phyloP scores from a whole-genome alignment of 2,113 vertebrate species.

The Spea bombifrons region DNA sequence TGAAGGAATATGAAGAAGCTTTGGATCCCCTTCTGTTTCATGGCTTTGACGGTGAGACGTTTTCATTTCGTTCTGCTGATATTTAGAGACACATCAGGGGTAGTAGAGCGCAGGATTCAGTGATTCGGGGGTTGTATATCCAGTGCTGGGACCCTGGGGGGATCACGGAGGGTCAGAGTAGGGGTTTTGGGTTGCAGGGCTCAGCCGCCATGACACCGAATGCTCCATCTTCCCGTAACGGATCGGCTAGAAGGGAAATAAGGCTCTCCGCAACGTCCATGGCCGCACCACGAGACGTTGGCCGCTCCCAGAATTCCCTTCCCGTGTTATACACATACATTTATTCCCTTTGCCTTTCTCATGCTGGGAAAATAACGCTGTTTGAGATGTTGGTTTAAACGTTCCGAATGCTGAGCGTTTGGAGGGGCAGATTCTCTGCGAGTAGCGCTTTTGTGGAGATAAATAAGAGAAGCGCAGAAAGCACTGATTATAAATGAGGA shows the following conservation, averaged over 20 bases:
- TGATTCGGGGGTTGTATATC: too few species aligned
- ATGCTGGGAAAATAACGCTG: slow-evolving; percentile 13
- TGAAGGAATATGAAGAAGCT: slow-evolving; percentile 87
- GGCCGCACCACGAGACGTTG: neutral
- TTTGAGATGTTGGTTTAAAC: slow-evolving; percentile 15
- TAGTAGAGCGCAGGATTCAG: too few species aligned
- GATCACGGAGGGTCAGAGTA: too few species aligned
- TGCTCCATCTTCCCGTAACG: too few species aligned
- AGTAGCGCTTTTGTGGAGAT: neutral
- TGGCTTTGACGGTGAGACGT: slow-evolving; percentile 78
- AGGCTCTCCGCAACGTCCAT: neutral
- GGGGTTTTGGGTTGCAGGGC: too few species aligned
- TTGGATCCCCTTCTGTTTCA: slow-evolving; percentile 84
- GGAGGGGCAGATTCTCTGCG: slow-evolving; percentile 44
- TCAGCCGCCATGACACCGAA: too few species aligned
- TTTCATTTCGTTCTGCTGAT: neutral
- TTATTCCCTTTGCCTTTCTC: slow-evolving; percentile 14
- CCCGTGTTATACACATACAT: neutral
- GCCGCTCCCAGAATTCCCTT: neutral
- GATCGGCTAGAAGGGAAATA: too few species aligned
- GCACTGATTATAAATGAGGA: slow-evolving; percentile 1
- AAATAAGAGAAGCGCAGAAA: neutral
- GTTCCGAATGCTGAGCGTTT: neutral
- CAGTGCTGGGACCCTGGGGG: too few species aligned
- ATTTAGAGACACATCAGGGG: too few species aligned